A percentile compares a stretch with the other conserved stretches of the same genome.
Conservation (phyloP, 2,888 invertebrate genomes). For the Perithous albicinctus region DNA sequence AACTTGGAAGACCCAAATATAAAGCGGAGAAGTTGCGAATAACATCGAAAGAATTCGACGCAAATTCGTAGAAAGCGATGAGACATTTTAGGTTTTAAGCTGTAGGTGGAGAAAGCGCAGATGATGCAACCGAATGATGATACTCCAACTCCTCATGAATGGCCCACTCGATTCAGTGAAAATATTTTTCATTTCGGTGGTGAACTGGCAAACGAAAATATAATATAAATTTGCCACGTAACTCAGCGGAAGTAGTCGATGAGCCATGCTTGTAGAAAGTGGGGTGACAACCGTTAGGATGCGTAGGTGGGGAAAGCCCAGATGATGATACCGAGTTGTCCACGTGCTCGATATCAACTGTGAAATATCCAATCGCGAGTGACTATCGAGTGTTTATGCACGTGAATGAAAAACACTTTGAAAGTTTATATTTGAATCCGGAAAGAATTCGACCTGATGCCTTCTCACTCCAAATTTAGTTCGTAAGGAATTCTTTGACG, state of each 20-base stretch:
- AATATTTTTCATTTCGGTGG: neutral
- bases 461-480: neutral
- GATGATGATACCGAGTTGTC: neutral
- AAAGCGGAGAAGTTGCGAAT: too few relatives aligned
- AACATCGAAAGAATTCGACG: too few relatives aligned
- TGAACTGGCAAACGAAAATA: neutral
- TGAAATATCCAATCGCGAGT: neutral
- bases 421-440: neutral
- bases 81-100: too few relatives aligned
- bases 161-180: neutral
- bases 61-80: too few relatives aligned
- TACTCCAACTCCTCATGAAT: neutral
- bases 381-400: neutral
- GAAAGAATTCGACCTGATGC: neutral
- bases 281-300: neutral
- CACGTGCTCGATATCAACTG: constrained; percentile 5
- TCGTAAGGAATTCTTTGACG: neutral
- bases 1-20: too few relatives aligned
- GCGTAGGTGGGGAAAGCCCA: neutral
- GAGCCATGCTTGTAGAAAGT: neutral
- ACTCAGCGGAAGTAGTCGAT: neutral
- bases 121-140: neutral
- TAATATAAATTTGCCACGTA: neutral
- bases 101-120: neutral
- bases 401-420: neutral